phyloP scores from a whole-genome alignment of 2,113 vertebrate genomes.

The Pterocles orientalis region DNA sequence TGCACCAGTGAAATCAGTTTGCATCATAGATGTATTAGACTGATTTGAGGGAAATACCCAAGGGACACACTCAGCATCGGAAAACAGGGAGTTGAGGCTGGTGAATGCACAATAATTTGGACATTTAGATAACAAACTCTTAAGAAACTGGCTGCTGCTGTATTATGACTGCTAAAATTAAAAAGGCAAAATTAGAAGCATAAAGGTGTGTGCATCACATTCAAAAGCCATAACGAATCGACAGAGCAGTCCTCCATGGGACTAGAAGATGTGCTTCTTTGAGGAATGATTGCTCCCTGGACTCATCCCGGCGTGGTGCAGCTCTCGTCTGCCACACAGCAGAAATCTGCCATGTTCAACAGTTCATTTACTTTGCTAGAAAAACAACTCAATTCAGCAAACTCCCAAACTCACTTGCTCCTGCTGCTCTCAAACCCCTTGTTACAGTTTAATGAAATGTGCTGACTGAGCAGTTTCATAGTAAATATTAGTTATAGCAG shows the following conservation, averaged over 20 bases:
- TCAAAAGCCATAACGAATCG: background rate
- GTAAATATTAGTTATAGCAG: conserved; percentile 28
- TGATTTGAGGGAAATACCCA: background rate
- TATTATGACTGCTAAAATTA: background rate
- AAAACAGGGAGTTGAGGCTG: background rate
- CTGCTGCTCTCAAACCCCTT: conserved; percentile 25
- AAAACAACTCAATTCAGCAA: conserved; percentile 50
- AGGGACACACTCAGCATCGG: background rate
- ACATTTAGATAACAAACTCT: background rate
- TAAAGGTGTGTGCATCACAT: background rate
- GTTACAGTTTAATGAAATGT: conserved; percentile 31
- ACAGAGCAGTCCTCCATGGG: background rate
- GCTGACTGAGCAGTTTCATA: conserved; percentile 28
- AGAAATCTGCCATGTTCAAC: background rate
- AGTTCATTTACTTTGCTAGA: conserved; percentile 31
- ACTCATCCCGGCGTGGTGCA: rapidly evolving
- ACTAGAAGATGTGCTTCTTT: background rate
- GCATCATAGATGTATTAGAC: background rate
- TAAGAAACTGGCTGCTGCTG: background rate
- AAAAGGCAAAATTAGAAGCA: background rate
- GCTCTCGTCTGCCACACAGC: background rate
- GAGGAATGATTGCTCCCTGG: background rate
- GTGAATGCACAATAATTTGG: background rate
- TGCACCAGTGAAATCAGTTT: background rate
- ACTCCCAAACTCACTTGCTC: conserved; percentile 13